Conservation (phyloP, 2,797 vertebrate species). For the Characodon lateralis region DNA sequence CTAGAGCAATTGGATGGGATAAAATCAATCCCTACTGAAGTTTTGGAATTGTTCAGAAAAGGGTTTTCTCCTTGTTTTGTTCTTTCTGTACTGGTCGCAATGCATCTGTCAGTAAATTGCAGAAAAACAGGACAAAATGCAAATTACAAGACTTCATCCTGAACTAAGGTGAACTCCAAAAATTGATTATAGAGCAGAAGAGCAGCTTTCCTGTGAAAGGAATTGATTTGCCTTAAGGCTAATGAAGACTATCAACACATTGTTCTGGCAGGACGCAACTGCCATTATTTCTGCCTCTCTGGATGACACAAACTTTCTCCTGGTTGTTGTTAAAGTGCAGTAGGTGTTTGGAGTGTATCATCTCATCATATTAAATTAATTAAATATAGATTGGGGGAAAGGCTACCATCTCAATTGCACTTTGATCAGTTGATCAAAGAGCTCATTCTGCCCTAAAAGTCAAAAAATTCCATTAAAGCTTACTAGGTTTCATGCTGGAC, state of each 20-base stretch:
- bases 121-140: slow-evolving; percentile 19
- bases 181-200: slow-evolving; percentile 48
- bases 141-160: slow-evolving; percentile 50
- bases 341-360: slow-evolving; percentile 22
- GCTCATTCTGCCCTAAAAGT: slow-evolving; percentile 54
- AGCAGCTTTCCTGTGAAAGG: slow-evolving; percentile 43
- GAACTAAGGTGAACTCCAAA: slow-evolving; percentile 47
- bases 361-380: slow-evolving; percentile 30
- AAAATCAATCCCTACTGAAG: slow-evolving; percentile 17
- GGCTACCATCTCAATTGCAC: slow-evolving; percentile 42
- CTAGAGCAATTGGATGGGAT: slow-evolving; percentile 15
- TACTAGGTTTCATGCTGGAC: slow-evolving; percentile 66
- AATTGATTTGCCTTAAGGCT: slow-evolving; percentile 61
- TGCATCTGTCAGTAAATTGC: neutral
- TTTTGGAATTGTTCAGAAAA: neutral
- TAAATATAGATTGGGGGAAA: slow-evolving; percentile 33
- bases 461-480: slow-evolving; percentile 60
- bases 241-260: slow-evolving; percentile 49
- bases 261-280: slow-evolving; percentile 36
- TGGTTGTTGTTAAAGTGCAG: slow-evolving; percentile 11
- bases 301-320: slow-evolving; percentile 9
- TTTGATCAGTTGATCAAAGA: slow-evolving; percentile 59
- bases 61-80: neutral
- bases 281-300: slow-evolving; percentile 21
- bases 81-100: neutral